phyloP scores from a whole-genome alignment of 2,797 vertebrate species.

The Steatocranus sp. region DNA sequence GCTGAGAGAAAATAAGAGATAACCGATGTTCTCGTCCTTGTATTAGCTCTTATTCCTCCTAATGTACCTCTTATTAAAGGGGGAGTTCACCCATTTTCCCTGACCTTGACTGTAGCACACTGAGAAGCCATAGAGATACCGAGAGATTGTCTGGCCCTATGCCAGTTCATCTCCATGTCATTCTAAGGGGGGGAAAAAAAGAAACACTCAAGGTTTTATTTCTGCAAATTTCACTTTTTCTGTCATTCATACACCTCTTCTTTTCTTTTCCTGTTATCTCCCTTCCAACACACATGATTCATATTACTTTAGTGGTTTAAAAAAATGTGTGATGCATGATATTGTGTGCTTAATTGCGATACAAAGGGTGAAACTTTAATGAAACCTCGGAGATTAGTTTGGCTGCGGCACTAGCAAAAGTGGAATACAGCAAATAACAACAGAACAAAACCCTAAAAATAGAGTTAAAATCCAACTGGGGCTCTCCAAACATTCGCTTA shows the following conservation, averaged over 20 bases:
- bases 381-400: background rate
- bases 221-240: slow-evolving; percentile 42
- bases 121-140: slow-evolving; percentile 35
- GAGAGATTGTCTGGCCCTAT: slow-evolving; percentile 46
- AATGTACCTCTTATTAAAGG: slow-evolving; percentile 70
- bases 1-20: slow-evolving; percentile 38
- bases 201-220: slow-evolving; percentile 22
- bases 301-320: background rate
- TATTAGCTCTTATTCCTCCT: slow-evolving; percentile 65
- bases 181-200: slow-evolving; percentile 1
- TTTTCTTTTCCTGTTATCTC: background rate
- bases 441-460: slow-evolving; percentile 29
- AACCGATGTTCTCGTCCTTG: slow-evolving; percentile 63
- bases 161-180: slow-evolving; percentile 52
- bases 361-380: background rate
- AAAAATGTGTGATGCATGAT: background rate
- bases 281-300: background rate
- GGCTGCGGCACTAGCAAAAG: background rate
- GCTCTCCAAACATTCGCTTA: slow-evolving; percentile 8
- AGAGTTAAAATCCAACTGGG: slow-evolving; percentile 17
- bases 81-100: slow-evolving; percentile 69
- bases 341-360: background rate
- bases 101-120: slow-evolving; percentile 67
- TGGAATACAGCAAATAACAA: slow-evolving; percentile 6
- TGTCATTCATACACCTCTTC: background rate